Base-by-base conservation (phyloP, 1,140 invertebrate genomes). In the Cepaea nemoralis region DNA sequence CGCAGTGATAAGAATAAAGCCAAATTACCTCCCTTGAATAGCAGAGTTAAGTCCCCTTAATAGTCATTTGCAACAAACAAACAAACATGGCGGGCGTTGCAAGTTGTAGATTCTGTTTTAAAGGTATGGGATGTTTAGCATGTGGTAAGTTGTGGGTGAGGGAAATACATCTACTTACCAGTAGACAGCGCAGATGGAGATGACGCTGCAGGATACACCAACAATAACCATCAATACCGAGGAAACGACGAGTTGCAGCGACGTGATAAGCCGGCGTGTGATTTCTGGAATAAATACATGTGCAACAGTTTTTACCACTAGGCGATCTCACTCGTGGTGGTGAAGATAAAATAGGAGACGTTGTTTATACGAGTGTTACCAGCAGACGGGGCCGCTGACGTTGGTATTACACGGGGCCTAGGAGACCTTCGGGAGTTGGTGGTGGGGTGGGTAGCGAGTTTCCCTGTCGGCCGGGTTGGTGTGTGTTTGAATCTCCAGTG, bases 21-120 rank as follows among this genome's bases (percentile, higher is more conserved):
- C 69, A 39, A 39, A 37, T 71, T 71, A 71, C 69, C 40, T 16
- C 37, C 37, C 40, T 71, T 39, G 69, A 37, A 39, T 71, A 37
- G 40, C 69, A 39, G 22, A 45, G 33, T 40, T 14, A 71, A 71
- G 69, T 71, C 69, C 37, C 5, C 24, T 22, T 71, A 71, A 39
- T 71, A 71, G 5, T 14, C 69, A 45, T 40, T n/a, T 39, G 40
- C 33, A 71, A 71, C 37, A 71, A 71, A 71, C 37, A 71, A 1
- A 39, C 69, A 71, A 71, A 71, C 69, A 37, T 40, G 22, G 35
- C 69, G 35, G n/a, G 69, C 10, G 40, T 39, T n/a, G 10, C 10
- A 27, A 31, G 31, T 24, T 37, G 33, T 40, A 71, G 67, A 40
- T 35, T 35, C 19, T 14, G 40, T 39, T 39, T n/a, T n/a, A n/a